phyloP scores from a whole-genome alignment of 2,888 invertebrate species.

The Heliconius erato region DNA sequence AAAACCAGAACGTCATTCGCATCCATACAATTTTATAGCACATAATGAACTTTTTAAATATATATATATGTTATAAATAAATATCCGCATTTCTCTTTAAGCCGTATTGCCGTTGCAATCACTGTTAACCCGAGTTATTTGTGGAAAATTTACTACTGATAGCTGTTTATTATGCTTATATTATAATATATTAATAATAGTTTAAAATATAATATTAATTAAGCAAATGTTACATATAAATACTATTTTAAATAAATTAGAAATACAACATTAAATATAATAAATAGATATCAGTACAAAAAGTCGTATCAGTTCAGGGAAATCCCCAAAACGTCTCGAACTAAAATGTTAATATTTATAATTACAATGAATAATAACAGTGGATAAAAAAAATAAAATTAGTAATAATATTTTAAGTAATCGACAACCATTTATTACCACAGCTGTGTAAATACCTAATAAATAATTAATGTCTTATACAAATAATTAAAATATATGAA shows the following conservation, averaged over 20 bases:
- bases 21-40: neutral
- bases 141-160: slow-evolving; percentile 46
- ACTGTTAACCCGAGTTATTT: slow-evolving; percentile 27
- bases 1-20: neutral
- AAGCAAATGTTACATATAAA: neutral
- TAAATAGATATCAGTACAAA: slow-evolving; percentile 29
- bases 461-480: neutral
- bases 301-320: neutral
- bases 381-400: slow-evolving; percentile 23
- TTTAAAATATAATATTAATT: neutral
- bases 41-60: neutral
- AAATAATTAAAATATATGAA: neutral
- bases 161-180: slow-evolving; percentile 21
- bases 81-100: neutral
- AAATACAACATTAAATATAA: neutral
- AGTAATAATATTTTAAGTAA: slow-evolving; percentile 32
- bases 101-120: slow-evolving; percentile 38
- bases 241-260: neutral
- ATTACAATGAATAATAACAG: neutral
- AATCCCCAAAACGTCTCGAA: neutral
- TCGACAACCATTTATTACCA: slow-evolving; percentile 29
- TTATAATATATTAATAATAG: neutral
- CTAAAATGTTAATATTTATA: neutral
- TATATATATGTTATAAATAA: slow-evolving; percentile 1
- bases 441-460: neutral